A percentile compares a stretch with the other conserved stretches of the same genome.
Evolutionary conservation across 2,888 invertebrate genomes (phyloP).

Genomic region (Ptilodon capucinus): DNA sequence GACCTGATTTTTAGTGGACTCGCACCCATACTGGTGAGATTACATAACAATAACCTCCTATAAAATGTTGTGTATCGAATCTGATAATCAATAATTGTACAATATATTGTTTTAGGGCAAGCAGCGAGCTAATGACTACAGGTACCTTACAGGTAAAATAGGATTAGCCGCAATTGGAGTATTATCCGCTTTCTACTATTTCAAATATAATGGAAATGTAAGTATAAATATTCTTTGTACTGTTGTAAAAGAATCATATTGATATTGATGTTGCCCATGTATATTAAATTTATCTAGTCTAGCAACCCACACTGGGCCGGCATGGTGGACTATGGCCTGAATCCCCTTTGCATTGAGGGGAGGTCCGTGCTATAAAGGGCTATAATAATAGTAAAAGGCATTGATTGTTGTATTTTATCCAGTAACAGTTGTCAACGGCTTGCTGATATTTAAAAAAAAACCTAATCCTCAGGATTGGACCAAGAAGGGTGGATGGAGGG

Average conservation of each 20-base stretch:
- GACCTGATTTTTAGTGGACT: conserved; percentile 84
- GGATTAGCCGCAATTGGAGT: conserved; percentile 73
- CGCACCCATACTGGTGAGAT: conserved; percentile 84
- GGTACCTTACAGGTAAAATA: conserved; percentile 85
- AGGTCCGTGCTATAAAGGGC: no score
- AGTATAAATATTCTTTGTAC: conserved; percentile 58
- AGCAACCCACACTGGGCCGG: no score
- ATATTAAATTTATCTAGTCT: no score
- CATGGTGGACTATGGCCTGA: no score
- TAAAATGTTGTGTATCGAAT: no score
- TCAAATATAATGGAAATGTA: conserved; percentile 91
- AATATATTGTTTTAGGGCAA: conserved; percentile 78
- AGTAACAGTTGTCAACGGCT: no score
- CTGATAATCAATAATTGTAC: neutral
- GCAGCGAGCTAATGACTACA: conserved; percentile 77
- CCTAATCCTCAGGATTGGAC: conserved; percentile 87
- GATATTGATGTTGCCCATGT: no score
- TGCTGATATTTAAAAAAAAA: no score
- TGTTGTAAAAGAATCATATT: no score
- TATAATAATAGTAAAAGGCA: no score
- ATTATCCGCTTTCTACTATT: conserved; percentile 87
- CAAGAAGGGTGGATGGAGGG: conserved; percentile 87
- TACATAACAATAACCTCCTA: conserved; percentile 61
- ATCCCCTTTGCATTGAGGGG: no score
- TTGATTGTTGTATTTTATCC: no score